Percentiles rank a stretch among this genome's conserved stretches.
Evolutionary conservation across 2,113 vertebrate species (phyloP).

Genomic region (Syrmaticus mikado): DNA sequence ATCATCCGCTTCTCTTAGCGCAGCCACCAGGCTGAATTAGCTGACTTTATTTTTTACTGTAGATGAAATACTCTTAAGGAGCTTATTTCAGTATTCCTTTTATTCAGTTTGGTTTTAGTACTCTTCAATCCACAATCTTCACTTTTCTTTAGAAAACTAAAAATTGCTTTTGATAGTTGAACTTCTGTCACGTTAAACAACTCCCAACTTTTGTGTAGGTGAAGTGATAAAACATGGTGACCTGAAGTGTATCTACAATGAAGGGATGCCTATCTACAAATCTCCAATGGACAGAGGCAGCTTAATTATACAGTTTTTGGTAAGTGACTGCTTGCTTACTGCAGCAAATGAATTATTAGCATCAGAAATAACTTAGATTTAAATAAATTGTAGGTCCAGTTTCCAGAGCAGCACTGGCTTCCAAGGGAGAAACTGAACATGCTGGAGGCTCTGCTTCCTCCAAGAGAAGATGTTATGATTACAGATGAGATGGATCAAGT

Average conservation of each 20-base stretch:
- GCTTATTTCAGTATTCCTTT: neutral
- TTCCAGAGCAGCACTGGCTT: slow-evolving; percentile 92
- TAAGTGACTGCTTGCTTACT: slow-evolving; percentile 62
- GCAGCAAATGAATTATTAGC: rapidly evolving
- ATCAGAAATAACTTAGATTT: neutral
- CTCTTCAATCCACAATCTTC: neutral
- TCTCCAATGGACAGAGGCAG: slow-evolving; percentile 88
- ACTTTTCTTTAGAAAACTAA: neutral
- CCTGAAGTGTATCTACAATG: slow-evolving; percentile 84
- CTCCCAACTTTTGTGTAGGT: slow-evolving; percentile 72
- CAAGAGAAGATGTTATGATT: slow-evolving; percentile 85
- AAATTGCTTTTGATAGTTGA: too few relatives aligned
- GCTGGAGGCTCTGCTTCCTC: slow-evolving; percentile 89
- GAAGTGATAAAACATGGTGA: slow-evolving; percentile 90
- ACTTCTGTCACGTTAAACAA: rapidly evolving
- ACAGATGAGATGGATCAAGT: slow-evolving; percentile 95
- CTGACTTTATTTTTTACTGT: neutral
- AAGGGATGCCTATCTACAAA: slow-evolving; percentile 93
- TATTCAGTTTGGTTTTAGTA: neutral
- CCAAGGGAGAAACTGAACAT: slow-evolving; percentile 84
- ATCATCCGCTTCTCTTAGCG: neutral
- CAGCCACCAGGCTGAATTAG: too few relatives aligned
- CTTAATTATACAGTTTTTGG: slow-evolving; percentile 89
- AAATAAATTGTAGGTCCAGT: slow-evolving; percentile 82
- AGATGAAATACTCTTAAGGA: neutral